Evolutionary conservation across 2,113 vertebrate genomes (phyloP), one percentile per base, ranked within the genome.

Genomic region (Phaethon lepturus): DNA sequence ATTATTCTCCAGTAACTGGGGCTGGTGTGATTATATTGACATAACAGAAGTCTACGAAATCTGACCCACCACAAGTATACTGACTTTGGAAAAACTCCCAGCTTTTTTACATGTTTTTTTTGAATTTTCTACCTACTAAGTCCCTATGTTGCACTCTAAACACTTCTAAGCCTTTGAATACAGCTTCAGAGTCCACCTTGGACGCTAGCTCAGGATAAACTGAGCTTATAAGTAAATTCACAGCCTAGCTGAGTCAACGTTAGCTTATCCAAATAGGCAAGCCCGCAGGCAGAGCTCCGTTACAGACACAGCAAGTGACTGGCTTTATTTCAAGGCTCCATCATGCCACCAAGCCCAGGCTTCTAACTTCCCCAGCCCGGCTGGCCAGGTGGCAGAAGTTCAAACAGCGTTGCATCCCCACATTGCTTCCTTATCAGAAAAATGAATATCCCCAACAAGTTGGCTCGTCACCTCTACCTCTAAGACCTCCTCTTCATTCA

Each of bases 391-490:
- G 31, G 35, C 35, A 74, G 59, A 73, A 44, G 11, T 75, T 64
- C 33, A 52, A 31, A 17, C 31, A 33, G 8, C 3, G 6, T 28
- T n/a, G 24, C 49, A 58, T 24, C 24, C 22, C 18, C 38, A 79
- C 44, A 22, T 59, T 0, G 1, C 10, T 78, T 68, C 33, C 66
- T 88, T 35, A 45, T 13, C 22, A 53, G 44, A 59, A 85, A 84
- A 49, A 58, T 5, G 0, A 25, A 53, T 33, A 9, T 79, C 33
- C 44, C 23, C 33, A 47, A 3, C 0, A 0, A 84, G 63, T 3
- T 28, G 22, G 9, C 22, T 74, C 28, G 58, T 15, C 42, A 25
- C 13, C 11, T 62, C 35, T 63, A 62, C 17, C 33, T 52, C 10
- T 40, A n/a, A 83, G 20, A 31, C 17, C 9, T 66, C 25, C 35